These are phyloP conservation scores for Tiphia femorata DNA, from an alignment of 2,888 invertebrate genomes.

Conservation along the genomic window DNA sequence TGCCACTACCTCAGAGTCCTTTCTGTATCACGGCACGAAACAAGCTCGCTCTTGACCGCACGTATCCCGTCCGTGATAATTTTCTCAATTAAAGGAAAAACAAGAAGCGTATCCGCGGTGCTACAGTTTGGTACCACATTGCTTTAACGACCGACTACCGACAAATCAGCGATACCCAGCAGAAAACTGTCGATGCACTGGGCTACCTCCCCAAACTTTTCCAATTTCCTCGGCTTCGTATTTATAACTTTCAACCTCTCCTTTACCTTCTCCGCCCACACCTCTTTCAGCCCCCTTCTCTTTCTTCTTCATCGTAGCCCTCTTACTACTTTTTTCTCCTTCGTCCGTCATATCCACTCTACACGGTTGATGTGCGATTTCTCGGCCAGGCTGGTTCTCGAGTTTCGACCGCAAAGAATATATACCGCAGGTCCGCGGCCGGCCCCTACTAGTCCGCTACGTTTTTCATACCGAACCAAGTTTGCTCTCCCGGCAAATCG, in stretches of 20 bases:
- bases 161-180: conserved; percentile 35
- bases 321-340: conserved; percentile 17
- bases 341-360: conserved; percentile 4
- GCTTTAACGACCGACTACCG: conserved; percentile 24
- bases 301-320: conserved; percentile 4
- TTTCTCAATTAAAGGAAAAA: background rate
- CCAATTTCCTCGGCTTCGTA: conserved; percentile 56
- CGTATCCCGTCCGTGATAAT: background rate
- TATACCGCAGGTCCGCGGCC: background rate
- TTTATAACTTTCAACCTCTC: conserved; percentile 55
- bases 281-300: background rate
- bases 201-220: conserved; percentile 49
- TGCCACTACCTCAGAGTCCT: no score
- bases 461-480: conserved; percentile 3
- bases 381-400: conserved; percentile 6
- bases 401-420: background rate
- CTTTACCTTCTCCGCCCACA: conserved; percentile 1
- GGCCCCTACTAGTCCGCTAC: background rate
- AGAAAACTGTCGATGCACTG: conserved; percentile 25
- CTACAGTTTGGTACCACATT: conserved; percentile 11
- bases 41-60: no score
- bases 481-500: background rate
- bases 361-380: conserved; percentile 28
- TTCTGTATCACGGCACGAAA: no score
- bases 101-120: conserved; percentile 16